Evolutionary conservation across 2,113 vertebrate species (phyloP).

Genomic region (Seriola dumerili): DNA sequence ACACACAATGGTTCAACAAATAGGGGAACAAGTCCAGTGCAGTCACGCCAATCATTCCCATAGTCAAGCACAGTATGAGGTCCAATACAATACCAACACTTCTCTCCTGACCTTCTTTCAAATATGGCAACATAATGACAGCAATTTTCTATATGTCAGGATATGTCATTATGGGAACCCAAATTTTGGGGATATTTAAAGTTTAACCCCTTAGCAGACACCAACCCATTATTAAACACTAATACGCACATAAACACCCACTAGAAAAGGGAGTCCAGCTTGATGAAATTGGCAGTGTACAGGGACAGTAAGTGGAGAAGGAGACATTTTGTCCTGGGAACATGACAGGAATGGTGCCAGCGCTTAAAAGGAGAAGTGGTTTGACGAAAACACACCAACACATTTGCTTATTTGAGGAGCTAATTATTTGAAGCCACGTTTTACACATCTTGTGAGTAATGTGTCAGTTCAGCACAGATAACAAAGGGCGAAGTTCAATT

Average conservation of each 20-base stretch:
- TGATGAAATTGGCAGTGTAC: conserved; percentile 74
- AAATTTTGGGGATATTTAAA: conserved; percentile 59
- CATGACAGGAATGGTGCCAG: conserved; percentile 57
- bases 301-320: conserved; percentile 52
- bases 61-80: conserved; percentile 76
- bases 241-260: conserved; percentile 62
- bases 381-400: conserved; percentile 61
- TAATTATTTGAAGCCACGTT: conserved; percentile 67
- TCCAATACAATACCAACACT: conserved; percentile 70
- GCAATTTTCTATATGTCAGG: conserved; percentile 50
- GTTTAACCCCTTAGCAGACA: conserved; percentile 52
- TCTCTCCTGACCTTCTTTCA: conserved; percentile 53
- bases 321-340: conserved; percentile 65
- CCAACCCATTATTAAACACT: conserved; percentile 61
- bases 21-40: conserved; percentile 65
- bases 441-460: conserved; percentile 68
- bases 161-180: conserved; percentile 54
- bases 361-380: conserved; percentile 58
- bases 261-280: conserved; percentile 59
- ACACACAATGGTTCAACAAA: conserved; percentile 78
- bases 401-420: conserved; percentile 59
- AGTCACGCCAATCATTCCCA: conserved; percentile 70
- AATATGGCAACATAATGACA: conserved; percentile 68
- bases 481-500: conserved; percentile 67
- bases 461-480: conserved; percentile 63